Evolutionary conservation across 92 coral and sea anemone genomes (phyloP).

Genomic region (Epizoanthus fatuus): DNA sequence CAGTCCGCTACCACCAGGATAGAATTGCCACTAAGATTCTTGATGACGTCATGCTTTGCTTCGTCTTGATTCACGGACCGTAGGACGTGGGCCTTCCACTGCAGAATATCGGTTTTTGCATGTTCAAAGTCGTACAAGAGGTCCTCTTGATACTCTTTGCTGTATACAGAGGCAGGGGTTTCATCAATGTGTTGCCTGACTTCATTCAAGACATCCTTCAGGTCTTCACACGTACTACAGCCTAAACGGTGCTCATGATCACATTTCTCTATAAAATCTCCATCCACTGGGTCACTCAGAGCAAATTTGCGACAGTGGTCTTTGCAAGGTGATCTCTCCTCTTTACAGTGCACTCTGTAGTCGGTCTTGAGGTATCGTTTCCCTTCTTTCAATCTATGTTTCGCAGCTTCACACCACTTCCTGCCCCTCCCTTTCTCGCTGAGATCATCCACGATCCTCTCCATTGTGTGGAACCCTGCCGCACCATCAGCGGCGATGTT

Average conservation of each 20-base stretch:
- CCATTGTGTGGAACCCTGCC: slow-evolving; percentile 41
- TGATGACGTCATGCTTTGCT: background rate
- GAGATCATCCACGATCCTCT: slow-evolving; percentile 42
- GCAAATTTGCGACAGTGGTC: slow-evolving; percentile 59
- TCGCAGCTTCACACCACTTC: slow-evolving; percentile 17
- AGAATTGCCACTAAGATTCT: background rate
- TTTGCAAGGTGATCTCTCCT: slow-evolving; percentile 46
- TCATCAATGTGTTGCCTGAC: slow-evolving; percentile 4
- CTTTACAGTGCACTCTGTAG: slow-evolving; percentile 48
- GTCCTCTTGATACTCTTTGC: background rate
- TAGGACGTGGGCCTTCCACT: background rate
- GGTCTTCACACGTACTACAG: background rate
- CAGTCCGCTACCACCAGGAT: background rate
- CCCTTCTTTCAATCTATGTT: slow-evolving; percentile 37
- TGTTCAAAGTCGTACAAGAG: slow-evolving; percentile 12
- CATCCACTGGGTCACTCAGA: slow-evolving; percentile 53
- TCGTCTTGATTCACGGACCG: slow-evolving; percentile 7
- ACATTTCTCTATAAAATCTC: slow-evolving; percentile 44
- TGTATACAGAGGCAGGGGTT: background rate
- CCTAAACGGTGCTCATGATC: slow-evolving; percentile 14
- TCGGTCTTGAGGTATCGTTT: slow-evolving; percentile 42
- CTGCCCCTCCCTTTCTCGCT: slow-evolving; percentile 2
- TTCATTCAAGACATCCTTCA: slow-evolving; percentile 1
- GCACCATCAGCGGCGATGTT: slow-evolving; percentile 47
- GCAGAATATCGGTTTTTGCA: slow-evolving; percentile 11